These are phyloP conservation scores for Mythimna ferrago DNA, from an alignment of 2,888 invertebrate genomes.

Conservation along the genomic window DNA sequence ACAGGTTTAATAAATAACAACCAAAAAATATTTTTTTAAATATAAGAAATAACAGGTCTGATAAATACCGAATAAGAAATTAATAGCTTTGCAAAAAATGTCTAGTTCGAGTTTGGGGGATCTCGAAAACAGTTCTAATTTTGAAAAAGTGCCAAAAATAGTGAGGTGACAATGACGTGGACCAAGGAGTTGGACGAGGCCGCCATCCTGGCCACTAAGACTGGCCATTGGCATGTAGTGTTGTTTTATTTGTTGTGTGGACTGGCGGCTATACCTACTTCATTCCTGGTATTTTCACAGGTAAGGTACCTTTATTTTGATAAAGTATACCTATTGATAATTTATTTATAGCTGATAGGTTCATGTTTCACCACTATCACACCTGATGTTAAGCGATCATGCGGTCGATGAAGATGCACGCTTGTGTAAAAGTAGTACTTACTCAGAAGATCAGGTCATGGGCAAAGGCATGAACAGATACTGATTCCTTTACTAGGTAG, in stretches of 20 bases:
- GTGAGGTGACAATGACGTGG: constrained; percentile 81
- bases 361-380: constrained; percentile 33
- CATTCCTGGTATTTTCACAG: constrained; percentile 92
- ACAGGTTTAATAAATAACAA: constrained; percentile 42
- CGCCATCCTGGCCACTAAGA: constrained; percentile 91
- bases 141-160: constrained; percentile 41
- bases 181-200: constrained; percentile 91
- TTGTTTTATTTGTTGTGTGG: constrained; percentile 92
- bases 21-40: constrained; percentile 2
- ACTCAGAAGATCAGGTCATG: neutral
- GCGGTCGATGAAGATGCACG: constrained; percentile 17
- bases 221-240: constrained; percentile 92
- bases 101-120: constrained; percentile 1
- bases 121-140: constrained; percentile 17
- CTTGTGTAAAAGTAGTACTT: constrained; percentile 5
- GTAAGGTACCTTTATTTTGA: constrained; percentile 73
- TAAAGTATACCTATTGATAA: neutral
- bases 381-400: constrained; percentile 25
- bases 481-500: neutral
- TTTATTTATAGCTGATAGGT: neutral
- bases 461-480: neutral
- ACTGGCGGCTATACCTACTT: constrained; percentile 92
- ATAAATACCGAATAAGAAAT: constrained; percentile 19
- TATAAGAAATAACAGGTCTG: constrained; percentile 14
- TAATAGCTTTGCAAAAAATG: constrained; percentile 32